These are phyloP conservation scores for Drosophila erecta DNA, from an alignment of 1,140 invertebrate species.

Conservation along the genomic window DNA sequence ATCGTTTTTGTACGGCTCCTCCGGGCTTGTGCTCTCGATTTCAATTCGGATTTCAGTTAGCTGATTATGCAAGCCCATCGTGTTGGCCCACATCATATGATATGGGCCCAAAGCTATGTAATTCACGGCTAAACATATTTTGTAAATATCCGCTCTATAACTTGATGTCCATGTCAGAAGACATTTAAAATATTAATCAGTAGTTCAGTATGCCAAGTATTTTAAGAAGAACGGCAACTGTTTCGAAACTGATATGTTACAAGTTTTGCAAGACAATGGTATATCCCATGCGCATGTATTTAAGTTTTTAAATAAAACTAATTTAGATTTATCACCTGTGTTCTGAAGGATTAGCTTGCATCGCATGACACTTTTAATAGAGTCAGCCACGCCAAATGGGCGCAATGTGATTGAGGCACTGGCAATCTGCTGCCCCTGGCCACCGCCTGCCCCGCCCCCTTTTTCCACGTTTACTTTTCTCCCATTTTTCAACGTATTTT, in stretches of 20 bases:
- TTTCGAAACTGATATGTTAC: not conserved
- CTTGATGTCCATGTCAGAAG: not conserved
- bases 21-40: slow-evolving; percentile 38
- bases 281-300: too few species aligned
- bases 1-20: slow-evolving; percentile 17
- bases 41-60: slow-evolving; percentile 27
- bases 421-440: slow-evolving; percentile 2
- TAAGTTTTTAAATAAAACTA: too few species aligned
- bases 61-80: slow-evolving; percentile 10
- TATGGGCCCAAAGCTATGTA: not conserved
- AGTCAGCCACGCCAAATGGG: slow-evolving; percentile 60
- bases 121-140: not conserved
- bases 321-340: not conserved
- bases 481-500: not conserved
- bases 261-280: not conserved
- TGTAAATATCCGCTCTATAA: not conserved
- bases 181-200: not conserved
- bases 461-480: not conserved
- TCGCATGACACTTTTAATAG: slow-evolving; percentile 69
- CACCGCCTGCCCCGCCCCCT: not conserved
- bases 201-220: not conserved
- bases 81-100: not conserved
- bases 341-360: slow-evolving; percentile 11
- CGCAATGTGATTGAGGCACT: slow-evolving; percentile 51
- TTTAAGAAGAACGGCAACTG: not conserved